Evolutionary conservation across 2,113 vertebrate species (phyloP).

Genomic region (Corythornis madagascariensis): DNA sequence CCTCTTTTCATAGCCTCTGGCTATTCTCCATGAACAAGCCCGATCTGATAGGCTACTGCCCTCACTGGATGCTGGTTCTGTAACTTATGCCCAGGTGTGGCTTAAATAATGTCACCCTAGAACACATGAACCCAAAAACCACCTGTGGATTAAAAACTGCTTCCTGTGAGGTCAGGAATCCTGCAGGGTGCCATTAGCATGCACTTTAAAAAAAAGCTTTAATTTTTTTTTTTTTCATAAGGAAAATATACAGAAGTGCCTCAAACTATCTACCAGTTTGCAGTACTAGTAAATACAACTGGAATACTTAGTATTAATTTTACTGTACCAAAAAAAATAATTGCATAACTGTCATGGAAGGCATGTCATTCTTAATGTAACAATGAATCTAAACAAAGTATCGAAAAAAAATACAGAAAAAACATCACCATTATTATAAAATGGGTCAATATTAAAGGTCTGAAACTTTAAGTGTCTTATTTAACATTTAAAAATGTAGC

Average conservation of each 20-base stretch:
- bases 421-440: not conserved
- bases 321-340: not conserved
- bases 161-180: not conserved
- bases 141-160: not conserved
- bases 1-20: not conserved
- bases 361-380: not conserved
- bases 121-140: not conserved
- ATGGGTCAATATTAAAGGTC: not conserved
- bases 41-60: not conserved
- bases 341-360: not conserved
- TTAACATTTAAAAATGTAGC: not conserved
- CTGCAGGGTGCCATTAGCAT: not conserved
- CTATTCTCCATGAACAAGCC: not conserved
- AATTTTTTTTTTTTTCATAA: not conserved
- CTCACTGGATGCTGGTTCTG: not conserved
- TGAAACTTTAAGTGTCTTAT: not conserved
- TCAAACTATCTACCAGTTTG: not conserved
- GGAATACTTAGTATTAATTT: not conserved
- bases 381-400: not conserved
- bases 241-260: not conserved
- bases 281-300: not conserved
- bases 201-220: not conserved
- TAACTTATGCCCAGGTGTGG: accelerated
- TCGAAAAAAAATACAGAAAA: not conserved
- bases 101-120: not conserved